A percentile compares a stretch with the other conserved stretches of the same genome.
These are phyloP conservation scores for Lamellibrachia luymesi DNA, from an alignment of 1,140 invertebrate species.

Conservation along the genomic window DNA sequence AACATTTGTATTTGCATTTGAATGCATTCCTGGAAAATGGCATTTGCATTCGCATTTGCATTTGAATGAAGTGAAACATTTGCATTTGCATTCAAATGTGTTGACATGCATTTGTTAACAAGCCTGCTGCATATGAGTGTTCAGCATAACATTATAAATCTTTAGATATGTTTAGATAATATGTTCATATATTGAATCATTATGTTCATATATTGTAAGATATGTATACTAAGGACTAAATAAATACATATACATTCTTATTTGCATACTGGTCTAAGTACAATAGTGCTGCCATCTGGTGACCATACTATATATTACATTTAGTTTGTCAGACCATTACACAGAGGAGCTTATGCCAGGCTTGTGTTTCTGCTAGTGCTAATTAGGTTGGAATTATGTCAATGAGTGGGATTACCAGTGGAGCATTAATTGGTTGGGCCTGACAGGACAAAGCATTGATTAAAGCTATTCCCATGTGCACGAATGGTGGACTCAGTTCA, in stretches of 20 bases:
- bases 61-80: too few relatives aligned
- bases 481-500: neutral
- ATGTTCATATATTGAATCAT: too few relatives aligned
- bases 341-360: neutral
- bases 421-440: neutral
- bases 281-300: neutral
- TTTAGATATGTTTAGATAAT: too few relatives aligned
- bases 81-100: too few relatives aligned
- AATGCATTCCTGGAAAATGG: too few relatives aligned
- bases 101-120: too few relatives aligned
- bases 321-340: neutral
- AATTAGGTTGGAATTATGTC: neutral
- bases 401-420: neutral
- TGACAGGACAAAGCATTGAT: neutral
- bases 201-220: too few relatives aligned
- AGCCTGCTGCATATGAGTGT: neutral
- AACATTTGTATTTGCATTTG: too few relatives aligned
- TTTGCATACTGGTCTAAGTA: neutral
- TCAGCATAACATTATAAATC: too few relatives aligned
- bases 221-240: neutral
- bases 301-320: neutral
- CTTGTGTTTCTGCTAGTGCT: neutral
- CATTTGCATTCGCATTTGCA: too few relatives aligned
- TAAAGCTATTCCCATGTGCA: neutral
- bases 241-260: neutral